A percentile compares a stretch with the other conserved stretches of the same genome.
phyloP scores from a whole-genome alignment of 2,113 vertebrate species.

The Thalassoma bifasciatum region DNA sequence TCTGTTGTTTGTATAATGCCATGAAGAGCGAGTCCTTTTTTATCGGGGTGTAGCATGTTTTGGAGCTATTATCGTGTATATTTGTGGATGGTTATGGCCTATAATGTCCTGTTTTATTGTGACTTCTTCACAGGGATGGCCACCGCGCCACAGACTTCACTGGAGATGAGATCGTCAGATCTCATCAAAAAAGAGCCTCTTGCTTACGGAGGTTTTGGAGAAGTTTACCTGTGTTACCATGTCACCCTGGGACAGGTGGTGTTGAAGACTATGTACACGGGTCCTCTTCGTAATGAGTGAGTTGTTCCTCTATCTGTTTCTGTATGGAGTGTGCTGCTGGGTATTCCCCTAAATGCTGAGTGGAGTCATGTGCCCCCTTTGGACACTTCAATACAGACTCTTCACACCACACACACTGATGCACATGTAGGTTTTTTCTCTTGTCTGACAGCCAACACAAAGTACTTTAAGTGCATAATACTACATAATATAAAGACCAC shows the following conservation, averaged over 20 bases:
- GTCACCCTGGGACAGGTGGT: slow-evolving; percentile 89
- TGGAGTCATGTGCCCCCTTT: slow-evolving; percentile 40
- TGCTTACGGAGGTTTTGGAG: slow-evolving; percentile 92
- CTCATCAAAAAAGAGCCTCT: slow-evolving; percentile 82
- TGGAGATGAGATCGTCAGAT: slow-evolving; percentile 88
- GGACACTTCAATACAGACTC: not conserved
- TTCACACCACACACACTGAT: not conserved
- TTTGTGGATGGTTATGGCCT: not conserved
- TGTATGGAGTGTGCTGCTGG: slow-evolving; percentile 21
- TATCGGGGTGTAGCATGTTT: not conserved
- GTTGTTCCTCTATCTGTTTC: slow-evolving; percentile 56
- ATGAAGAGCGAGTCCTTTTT: not conserved
- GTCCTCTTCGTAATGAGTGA: slow-evolving; percentile 88
- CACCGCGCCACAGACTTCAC: slow-evolving; percentile 79
- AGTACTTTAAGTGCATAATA: not conserved
- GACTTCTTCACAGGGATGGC: slow-evolving; percentile 64
- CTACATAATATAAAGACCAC: not conserved
- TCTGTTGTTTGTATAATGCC: not conserved
- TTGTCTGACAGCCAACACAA: not conserved
- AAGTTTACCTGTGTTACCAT: slow-evolving; percentile 91
- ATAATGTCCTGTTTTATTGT: not conserved
- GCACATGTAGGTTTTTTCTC: not conserved
- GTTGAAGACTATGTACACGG: slow-evolving; percentile 93
- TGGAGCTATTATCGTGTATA: not conserved
- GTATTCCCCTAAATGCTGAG: slow-evolving; percentile 52